Evolutionary conservation across 2,113 vertebrate species (phyloP), one percentile per base, ranked within the genome.

Genomic region (Campylorhamphus procurvoides): DNA sequence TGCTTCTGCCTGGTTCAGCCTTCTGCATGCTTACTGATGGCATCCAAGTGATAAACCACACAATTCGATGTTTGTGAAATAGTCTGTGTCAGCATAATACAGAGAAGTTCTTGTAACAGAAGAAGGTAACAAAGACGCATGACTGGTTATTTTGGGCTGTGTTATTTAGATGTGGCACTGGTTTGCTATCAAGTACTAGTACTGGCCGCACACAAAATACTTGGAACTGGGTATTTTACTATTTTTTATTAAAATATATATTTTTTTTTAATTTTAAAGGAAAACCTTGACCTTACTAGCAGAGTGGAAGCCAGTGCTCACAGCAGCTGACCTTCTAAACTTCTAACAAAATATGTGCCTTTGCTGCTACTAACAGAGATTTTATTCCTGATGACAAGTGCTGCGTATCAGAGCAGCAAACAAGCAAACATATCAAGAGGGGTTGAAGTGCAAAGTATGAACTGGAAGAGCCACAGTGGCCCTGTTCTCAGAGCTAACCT

Each of bases 401-500:
- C 56, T 75, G 77, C 35, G 33, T 74, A 9, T 46, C 46, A 0
- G 0, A 64, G 46, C 6, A 1, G 64, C 52, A 35, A 5, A 18
- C 44, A 18, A 49, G 47, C 8, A 1, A 71, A 47, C 0, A 0
- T 23, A 33, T 14, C 14, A 33, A 23, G 42, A 49, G 14, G 16
- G 56, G 35, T 33, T 76, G 62, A 76, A 72, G 22, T 50, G 47
- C 15, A 2, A 35, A 63, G 35, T 44, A 27, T 67, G 77, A 42
- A 78, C 16, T 0, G 0, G 15, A 44, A 39, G 6, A 25, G 62
- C 40, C 1, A 2, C 18, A 14, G 46, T 3, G 1, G 14, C 49
- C 28, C 20, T 71, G 35, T 66, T 72, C 35, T 63, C 60, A 55
- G 79, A 59, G 53, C 53, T 69, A 31, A 20, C 46, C 18, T 1